A percentile compares a stretch with the other conserved stretches of the same genome.
phyloP scores from a whole-genome alignment of 1,140 invertebrate genomes.

The Probaryconus sp. region DNA sequence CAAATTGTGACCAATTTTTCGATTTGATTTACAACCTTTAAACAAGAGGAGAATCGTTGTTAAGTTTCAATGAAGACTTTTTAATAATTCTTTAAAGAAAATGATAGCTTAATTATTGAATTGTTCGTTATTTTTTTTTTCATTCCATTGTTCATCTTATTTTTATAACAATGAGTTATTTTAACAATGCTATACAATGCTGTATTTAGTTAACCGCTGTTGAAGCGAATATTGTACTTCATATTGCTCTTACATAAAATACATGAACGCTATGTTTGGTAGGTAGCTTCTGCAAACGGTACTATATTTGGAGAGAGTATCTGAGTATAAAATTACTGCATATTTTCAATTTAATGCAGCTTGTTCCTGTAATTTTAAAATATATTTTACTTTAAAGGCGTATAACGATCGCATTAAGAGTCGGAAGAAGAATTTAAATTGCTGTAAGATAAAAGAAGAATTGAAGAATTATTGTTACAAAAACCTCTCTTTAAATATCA shows the following conservation, averaged over 20 bases:
- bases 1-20: too few species aligned
- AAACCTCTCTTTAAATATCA: too few species aligned
- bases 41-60: too few species aligned
- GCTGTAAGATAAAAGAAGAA: slow-evolving; percentile 9
- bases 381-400: background rate
- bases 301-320: slow-evolving; percentile 31
- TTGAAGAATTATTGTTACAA: too few species aligned
- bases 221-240: slow-evolving; percentile 25
- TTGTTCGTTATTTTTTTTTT: too few species aligned
- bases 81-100: too few species aligned
- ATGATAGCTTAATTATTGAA: too few species aligned
- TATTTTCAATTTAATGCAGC: slow-evolving; percentile 31
- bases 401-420: slow-evolving; percentile 16
- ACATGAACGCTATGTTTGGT: slow-evolving; percentile 34
- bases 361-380: slow-evolving; percentile 20
- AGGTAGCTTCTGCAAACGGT: slow-evolving; percentile 4
- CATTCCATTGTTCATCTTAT: too few species aligned
- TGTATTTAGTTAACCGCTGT: slow-evolving; percentile 4
- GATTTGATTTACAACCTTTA: too few species aligned
- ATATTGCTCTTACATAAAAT: slow-evolving; percentile 38
- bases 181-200: too few species aligned
- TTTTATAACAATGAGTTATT: too few species aligned
- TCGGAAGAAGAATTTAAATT: slow-evolving; percentile 33
- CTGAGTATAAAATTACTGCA: slow-evolving; percentile 16
- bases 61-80: too few species aligned